phyloP scores from a whole-genome alignment of 2,888 invertebrate species.

The Hypolimnas misippus region DNA sequence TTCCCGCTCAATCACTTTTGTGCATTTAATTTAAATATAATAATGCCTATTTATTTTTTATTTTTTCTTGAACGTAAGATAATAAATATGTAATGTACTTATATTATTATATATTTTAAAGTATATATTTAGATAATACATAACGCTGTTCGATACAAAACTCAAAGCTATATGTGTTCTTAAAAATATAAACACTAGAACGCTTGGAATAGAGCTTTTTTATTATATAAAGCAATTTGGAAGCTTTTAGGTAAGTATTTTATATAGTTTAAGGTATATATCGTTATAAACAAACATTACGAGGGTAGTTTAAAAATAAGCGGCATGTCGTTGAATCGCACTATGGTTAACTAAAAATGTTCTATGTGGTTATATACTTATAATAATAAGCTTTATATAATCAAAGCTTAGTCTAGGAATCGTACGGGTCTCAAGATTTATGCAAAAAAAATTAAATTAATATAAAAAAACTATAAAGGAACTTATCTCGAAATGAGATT shows the following conservation, averaged over 20 bases:
- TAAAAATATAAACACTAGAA: neutral
- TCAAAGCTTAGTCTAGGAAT: neutral
- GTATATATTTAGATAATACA: neutral
- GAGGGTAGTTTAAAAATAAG: neutral
- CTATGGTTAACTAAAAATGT: neutral
- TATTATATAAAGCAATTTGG: neutral
- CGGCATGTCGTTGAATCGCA: neutral
- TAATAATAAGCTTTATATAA: neutral
- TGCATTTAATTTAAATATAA: neutral
- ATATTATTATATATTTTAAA: neutral
- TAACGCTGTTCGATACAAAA: neutral
- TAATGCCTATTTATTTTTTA: too few relatives aligned
- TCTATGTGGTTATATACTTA: neutral
- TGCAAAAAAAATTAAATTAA: neutral
- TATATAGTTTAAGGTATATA: too few relatives aligned
- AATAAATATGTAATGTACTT: too few relatives aligned
- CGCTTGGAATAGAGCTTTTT: neutral
- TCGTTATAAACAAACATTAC: neutral
- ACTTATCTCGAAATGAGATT: neutral
- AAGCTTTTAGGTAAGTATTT: neutral
- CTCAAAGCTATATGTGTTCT: neutral
- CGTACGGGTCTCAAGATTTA: slow-evolving; percentile 14
- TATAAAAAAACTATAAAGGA: slow-evolving; percentile 9
- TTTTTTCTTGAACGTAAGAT: too few relatives aligned
- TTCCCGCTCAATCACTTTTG: neutral